These are phyloP conservation scores for Frankliniella fusca DNA, from an alignment of 2,888 invertebrate species.

Conservation along the genomic window DNA sequence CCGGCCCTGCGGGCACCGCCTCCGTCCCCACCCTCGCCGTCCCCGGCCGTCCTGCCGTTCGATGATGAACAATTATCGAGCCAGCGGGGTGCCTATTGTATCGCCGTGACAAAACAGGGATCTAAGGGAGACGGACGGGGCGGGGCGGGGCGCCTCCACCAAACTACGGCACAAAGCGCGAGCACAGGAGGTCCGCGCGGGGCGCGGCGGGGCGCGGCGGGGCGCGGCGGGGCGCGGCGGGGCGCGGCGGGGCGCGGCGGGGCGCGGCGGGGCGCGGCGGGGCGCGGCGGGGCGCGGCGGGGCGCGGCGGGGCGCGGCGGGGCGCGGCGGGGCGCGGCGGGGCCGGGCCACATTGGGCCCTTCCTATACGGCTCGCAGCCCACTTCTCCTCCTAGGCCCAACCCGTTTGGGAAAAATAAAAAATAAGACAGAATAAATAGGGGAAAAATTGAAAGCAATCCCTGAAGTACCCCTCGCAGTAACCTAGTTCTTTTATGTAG, in stretches of 20 bases:
- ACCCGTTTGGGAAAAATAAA: too few relatives aligned
- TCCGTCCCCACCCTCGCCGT: background rate
- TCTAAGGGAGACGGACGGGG: background rate
- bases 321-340: slow-evolving; percentile 27
- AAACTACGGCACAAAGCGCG: background rate
- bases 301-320: slow-evolving; percentile 30
- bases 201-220: slow-evolving; percentile 30
- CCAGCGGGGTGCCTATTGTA: slow-evolving; percentile 4
- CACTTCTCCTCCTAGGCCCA: too few relatives aligned
- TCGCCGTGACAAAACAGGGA: background rate
- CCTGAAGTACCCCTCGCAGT: too few relatives aligned
- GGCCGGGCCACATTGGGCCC: too few relatives aligned
- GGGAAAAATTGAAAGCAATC: too few relatives aligned
- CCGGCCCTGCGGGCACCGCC: background rate
- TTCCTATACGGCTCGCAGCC: too few relatives aligned
- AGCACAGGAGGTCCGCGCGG: slow-evolving; percentile 23
- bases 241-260: slow-evolving; percentile 18
- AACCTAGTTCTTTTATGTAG: too few relatives aligned
- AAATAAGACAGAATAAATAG: too few relatives aligned
- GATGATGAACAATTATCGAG: background rate
- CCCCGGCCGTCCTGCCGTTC: slow-evolving; percentile 9
- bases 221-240: slow-evolving; percentile 18
- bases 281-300: slow-evolving; percentile 29
- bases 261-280: slow-evolving; percentile 23
- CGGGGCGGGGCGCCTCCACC: background rate